These are phyloP conservation scores for Metopia argyrocephala DNA, from an alignment of 2,888 invertebrate species.

Conservation along the genomic window DNA sequence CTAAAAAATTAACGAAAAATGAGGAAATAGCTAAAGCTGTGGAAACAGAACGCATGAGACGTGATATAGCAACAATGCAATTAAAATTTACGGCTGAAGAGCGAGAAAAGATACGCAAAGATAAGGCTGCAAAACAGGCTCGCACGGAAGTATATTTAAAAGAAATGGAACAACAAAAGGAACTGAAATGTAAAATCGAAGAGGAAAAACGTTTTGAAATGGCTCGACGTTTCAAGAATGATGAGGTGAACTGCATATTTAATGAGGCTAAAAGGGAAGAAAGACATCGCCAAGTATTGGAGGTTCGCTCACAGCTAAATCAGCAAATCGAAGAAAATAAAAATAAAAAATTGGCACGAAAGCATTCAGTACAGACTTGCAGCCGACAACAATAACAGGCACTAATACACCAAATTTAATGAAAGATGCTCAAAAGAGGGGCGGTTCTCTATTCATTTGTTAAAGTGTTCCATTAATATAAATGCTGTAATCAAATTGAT, in stretches of 20 bases:
- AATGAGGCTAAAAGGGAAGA: constrained; percentile 69
- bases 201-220: constrained; percentile 69
- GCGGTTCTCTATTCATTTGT: constrained; percentile 74
- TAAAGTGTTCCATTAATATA: constrained; percentile 72
- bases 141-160: constrained; percentile 72
- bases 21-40: constrained; percentile 77
- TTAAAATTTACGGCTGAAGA: constrained; percentile 76
- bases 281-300: constrained; percentile 67
- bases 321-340: constrained; percentile 70
- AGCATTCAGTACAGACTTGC: constrained; percentile 59
- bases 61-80: constrained; percentile 79
- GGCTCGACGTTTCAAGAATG: constrained; percentile 72
- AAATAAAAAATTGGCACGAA: constrained; percentile 63
- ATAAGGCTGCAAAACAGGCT: constrained; percentile 70
- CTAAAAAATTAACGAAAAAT: constrained; percentile 78
- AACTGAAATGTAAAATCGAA: constrained; percentile 63
- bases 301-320: constrained; percentile 69
- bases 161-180: constrained; percentile 71
- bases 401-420: constrained; percentile 74
- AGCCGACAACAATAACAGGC: constrained; percentile 65
- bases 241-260: constrained; percentile 69
- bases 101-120: constrained; percentile 70
- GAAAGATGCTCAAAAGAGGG: constrained; percentile 71
- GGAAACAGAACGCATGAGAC: constrained; percentile 79
- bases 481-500: constrained; percentile 71